Percentiles rank a stretch among this genome's conserved stretches.
These are phyloP conservation scores for Ariolimax columbianus DNA, from an alignment of 2,888 invertebrate genomes.

Conservation along the genomic window DNA sequence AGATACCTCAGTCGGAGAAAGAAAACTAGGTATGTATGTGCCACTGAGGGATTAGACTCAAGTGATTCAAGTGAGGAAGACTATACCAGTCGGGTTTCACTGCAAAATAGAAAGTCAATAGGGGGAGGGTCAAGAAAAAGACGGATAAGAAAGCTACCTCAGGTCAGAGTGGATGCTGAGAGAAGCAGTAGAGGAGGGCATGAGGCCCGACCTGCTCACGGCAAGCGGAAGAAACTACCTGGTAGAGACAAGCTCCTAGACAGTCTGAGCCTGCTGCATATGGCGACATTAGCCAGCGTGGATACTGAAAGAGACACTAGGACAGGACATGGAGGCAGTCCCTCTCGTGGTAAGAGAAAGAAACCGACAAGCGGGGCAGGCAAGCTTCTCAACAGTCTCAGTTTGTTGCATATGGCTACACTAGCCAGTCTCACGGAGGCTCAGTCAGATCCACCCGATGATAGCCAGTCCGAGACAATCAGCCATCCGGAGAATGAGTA, in stretches of 20 bases:
- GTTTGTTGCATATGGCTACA: conserved; percentile 73
- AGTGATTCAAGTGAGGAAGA: conserved; percentile 41
- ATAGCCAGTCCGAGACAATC: conserved; percentile 55
- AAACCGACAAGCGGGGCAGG: conserved; percentile 42
- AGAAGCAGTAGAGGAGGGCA: background rate
- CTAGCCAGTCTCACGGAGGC: conserved; percentile 67
- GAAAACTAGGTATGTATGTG: background rate
- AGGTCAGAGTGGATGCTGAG: conserved; percentile 1
- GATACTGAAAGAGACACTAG: conserved; percentile 59
- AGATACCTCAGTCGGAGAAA: conserved; percentile 25
- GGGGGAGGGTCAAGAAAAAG: background rate
- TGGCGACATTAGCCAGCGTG: conserved; percentile 71
- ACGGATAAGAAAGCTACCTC: background rate
- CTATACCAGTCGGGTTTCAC: background rate
- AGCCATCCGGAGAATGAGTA: conserved; percentile 48
- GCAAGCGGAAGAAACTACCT: conserved; percentile 27
- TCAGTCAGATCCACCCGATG: conserved; percentile 54
- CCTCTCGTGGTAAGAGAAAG: conserved; percentile 8
- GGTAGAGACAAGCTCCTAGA: conserved; percentile 64
- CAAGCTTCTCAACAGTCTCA: conserved; percentile 69
- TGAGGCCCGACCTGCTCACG: conserved; percentile 6
- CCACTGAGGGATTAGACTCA: conserved; percentile 42
- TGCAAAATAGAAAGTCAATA: background rate
- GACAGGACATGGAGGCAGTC: background rate
- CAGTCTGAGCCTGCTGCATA: conserved; percentile 71